A percentile compares a stretch with the other conserved stretches of the same genome.
These are phyloP conservation scores for Parnassius mnemosyne DNA, from an alignment of 2,888 invertebrate genomes.

Conservation along the genomic window DNA sequence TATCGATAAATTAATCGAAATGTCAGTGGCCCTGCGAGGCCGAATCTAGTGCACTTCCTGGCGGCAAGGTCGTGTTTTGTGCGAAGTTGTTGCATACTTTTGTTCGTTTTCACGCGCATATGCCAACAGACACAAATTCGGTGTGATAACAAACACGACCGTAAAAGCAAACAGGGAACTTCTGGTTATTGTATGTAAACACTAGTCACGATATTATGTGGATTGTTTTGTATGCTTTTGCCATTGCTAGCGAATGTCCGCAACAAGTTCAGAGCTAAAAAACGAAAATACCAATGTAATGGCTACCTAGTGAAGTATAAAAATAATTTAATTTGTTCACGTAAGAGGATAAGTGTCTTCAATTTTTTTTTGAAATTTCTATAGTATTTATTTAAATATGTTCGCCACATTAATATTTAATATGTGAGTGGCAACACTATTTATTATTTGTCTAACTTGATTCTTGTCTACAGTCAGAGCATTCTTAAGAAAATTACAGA, in stretches of 20 bases:
- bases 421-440: too few species aligned
- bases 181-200: conserved; percentile 20
- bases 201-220: conserved; percentile 1
- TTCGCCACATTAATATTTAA: too few species aligned
- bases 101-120: conserved; percentile 23
- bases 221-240: conserved; percentile 6
- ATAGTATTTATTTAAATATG: too few species aligned
- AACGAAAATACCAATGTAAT: not conserved
- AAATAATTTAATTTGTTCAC: too few species aligned
- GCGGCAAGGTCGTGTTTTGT: conserved; percentile 27
- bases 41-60: conserved; percentile 29
- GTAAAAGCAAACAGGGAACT: conserved; percentile 11
- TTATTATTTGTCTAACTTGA: too few species aligned
- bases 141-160: conserved; percentile 13
- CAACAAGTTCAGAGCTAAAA: not conserved
- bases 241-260: not conserved
- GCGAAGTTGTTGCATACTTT: conserved; percentile 14
- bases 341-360: too few species aligned
- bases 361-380: too few species aligned
- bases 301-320: too few species aligned
- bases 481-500: too few species aligned
- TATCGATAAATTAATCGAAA: conserved; percentile 33
- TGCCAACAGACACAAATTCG: conserved; percentile 19
- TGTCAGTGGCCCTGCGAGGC: conserved; percentile 29
- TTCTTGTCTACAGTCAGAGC: too few species aligned